Conservation (phyloP, 2,113 vertebrate species). For the Megaceryle torquata region DNA sequence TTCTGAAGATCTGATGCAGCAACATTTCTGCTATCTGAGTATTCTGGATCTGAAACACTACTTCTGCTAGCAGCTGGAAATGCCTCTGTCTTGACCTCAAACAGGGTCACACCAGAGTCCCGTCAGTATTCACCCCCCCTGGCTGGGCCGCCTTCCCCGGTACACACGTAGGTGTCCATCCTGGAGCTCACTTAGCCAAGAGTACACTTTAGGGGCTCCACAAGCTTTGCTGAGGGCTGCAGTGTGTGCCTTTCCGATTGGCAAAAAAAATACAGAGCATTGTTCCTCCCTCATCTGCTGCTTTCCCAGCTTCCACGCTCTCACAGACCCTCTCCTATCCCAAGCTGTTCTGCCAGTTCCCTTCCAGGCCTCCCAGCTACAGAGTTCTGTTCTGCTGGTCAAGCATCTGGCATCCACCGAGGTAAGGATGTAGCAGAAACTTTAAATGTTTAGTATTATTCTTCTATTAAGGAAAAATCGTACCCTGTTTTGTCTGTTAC, state of each 20-base stretch:
- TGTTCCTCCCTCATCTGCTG: neutral
- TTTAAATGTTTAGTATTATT: neutral
- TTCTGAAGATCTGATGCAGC: neutral
- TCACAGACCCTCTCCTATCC: neutral
- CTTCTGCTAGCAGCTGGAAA: neutral
- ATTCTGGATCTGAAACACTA: neutral
- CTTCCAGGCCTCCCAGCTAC: accelerated
- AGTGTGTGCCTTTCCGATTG: neutral
- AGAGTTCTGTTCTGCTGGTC: neutral
- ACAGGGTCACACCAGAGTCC: neutral
- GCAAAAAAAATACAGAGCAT: neutral
- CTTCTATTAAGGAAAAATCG: neutral
- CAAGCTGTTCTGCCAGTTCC: neutral
- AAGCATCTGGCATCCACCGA: accelerated
- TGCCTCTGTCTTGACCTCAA: neutral
- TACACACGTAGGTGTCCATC: accelerated
- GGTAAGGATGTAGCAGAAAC: neutral
- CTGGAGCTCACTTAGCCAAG: neutral
- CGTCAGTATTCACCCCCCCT: neutral
- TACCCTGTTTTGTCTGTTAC: neutral
- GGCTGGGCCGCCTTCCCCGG: neutral
- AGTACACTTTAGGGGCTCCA: neutral
- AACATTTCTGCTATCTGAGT: neutral
- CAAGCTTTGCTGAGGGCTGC: neutral
- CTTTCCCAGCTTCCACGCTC: neutral